Evolutionary conservation across 2,888 invertebrate genomes (phyloP), one percentile per base, ranked within the genome.

Genomic region (Thereva nobilitata): DNA sequence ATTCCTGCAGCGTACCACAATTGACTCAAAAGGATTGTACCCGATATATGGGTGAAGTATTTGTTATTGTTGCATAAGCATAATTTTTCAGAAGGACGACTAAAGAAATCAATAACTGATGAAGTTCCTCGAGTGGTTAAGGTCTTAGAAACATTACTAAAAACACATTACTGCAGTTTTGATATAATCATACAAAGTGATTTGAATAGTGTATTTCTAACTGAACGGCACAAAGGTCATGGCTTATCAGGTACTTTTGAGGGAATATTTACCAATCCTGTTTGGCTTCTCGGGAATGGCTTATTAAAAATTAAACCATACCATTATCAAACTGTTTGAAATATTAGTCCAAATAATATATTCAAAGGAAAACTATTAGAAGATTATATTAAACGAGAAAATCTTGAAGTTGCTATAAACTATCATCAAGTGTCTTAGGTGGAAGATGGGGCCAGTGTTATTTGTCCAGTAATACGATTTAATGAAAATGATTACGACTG

Each of bases 371-470:
- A 84, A 67, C 87, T 92, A 54, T 79, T 93, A 59, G 83, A 87
- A 65, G 84, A 84, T 56, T 89, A 89, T 77, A 80, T 91, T 1
- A 77, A 82, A 47, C 78, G 82, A 37, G 82, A 85, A 71, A 74
- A 77, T 12, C 64, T 74, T 4, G 76, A 79, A 8, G 76, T 82
- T 40, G 75, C 75, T 34, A 80, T 86, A 1, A 72, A 73, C 2
- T 89, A 88, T 74, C 79, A 83, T 23, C 82, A 78, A 72, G 80
- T 91, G 6, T 82, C 86, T 6, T 93, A 91, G 75, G 82, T 87
- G 8, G 92, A 92, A 0, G 93, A 93, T 82, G 93, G 92, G 1
- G 80, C 80, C 40, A 92, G 93, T 78, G 93, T 93, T 76, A 84
- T 91, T 54, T 93, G 92, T 75, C 92, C 92, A 0, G 84, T 88